Base-by-base conservation (phyloP, 2,797 vertebrate genomes). In the Meriones psammophilus region DNA sequence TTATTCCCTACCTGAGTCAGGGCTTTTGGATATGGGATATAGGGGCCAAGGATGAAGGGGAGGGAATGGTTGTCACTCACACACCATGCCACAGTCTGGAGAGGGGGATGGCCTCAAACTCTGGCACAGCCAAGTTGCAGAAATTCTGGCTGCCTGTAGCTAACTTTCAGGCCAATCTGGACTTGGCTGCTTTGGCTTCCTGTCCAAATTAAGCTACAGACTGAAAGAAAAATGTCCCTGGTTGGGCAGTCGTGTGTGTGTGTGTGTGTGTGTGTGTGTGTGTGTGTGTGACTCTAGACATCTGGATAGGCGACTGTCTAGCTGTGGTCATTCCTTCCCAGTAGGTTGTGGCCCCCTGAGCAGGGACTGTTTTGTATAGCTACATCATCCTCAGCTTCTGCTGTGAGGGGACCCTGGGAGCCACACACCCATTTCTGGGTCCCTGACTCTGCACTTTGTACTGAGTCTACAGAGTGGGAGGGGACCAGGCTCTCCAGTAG, bases 191-290 rank as follows among this genome's bases (percentile, higher is more conserved):
- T 87, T 79, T 26, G 26, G 15, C 66, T 94, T 92, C 64, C 78
- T 74, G 22, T 79, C 64, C 64, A 95, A 14, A 94, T 94, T 95
- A 92, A 90, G 88, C 83, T 73, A 42, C 8, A 76, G 71, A 66
- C 62, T 79, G 91, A 91, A 89, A 89, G 76, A 96, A 62, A 84
- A 88, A 58, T 71, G 86, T n/a, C 56, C 5, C 15, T 79, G 74
- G 36, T 62, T 79, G 66, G 71, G 80, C 33, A 56, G 50, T 79
- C 30, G 4, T 5, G 68, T 50, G 71, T 76, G 2, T 46, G 71
- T 74, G 36, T 39, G 71, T 15, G 39, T 1, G 66, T 14, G 42
- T 1, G 68, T 30, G 42, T 46, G 36, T 42, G 62, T 24, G 15
- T 58, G 74, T 76, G 42, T 54, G 76, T 78, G 76, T 33, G 28